Evolutionary conservation across 2,113 vertebrate species (phyloP).

Genomic region (Pedetes capensis): DNA sequence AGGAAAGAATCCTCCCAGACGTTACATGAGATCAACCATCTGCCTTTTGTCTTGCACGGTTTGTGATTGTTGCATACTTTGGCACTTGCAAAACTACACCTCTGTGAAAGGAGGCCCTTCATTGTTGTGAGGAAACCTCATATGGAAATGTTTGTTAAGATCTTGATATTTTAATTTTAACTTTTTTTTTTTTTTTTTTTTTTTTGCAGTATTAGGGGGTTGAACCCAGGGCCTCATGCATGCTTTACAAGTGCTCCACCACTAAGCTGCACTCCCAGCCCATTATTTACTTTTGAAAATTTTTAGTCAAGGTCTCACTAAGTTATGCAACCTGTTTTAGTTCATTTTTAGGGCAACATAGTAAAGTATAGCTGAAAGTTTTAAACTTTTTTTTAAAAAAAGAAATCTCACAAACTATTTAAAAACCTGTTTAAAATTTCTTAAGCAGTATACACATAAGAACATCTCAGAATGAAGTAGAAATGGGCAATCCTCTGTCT

Average conservation of each 20-base stretch:
- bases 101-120: neutral
- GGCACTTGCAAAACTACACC: neutral
- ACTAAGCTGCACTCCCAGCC: no score
- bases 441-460: neutral
- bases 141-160: neutral
- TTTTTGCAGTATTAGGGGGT: no score
- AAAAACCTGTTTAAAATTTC: neutral
- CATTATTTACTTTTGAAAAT: no score
- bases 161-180: slow-evolving; percentile 27
- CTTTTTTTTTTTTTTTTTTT: no score
- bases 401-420: neutral
- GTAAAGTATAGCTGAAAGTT: neutral
- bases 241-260: no score
- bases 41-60: neutral
- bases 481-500: neutral
- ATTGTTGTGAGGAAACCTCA: neutral
- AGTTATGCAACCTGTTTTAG: no score
- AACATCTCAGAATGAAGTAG: neutral
- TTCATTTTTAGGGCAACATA: neutral
- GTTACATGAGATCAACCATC: neutral
- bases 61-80: neutral
- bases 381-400: neutral
- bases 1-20: neutral
- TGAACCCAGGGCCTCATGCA: no score
- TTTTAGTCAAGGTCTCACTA: no score